A percentile compares a stretch with the other conserved stretches of the same genome.
Evolutionary conservation across 1,140 invertebrate genomes (phyloP).

Genomic region (Patella vulgata): DNA sequence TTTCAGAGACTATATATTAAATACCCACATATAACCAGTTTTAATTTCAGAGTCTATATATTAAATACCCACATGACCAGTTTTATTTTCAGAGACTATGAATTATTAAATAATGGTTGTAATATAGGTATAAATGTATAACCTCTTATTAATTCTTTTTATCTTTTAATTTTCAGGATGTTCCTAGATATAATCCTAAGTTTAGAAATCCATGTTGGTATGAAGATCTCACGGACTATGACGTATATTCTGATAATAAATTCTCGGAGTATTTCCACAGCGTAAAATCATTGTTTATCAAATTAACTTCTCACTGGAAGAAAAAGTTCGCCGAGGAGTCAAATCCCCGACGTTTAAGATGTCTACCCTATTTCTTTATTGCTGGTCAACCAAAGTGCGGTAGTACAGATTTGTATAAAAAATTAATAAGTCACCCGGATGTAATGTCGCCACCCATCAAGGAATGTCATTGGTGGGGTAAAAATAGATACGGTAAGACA

Average conservation of each 20-base stretch:
- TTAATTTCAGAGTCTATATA: no score
- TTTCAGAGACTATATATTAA: no score
- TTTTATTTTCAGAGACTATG: no score
- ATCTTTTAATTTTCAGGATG: slow-evolving; percentile 33
- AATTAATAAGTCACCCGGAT: slow-evolving; percentile 48
- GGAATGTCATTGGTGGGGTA: slow-evolving; percentile 62
- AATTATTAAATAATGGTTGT: no score
- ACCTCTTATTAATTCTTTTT: no score
- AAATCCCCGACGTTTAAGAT: slow-evolving; percentile 35
- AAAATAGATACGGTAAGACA: slow-evolving; percentile 54
- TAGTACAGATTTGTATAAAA: slow-evolving; percentile 55
- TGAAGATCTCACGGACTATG: slow-evolving; percentile 29
- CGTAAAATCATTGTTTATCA: slow-evolving; percentile 16
- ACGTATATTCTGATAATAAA: slow-evolving; percentile 44
- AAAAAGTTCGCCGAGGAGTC: slow-evolving; percentile 6
- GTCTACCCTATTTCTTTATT: slow-evolving; percentile 58
- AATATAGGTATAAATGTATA: no score
- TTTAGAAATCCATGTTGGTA: slow-evolving; percentile 58
- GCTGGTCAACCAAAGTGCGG: slow-evolving; percentile 60
- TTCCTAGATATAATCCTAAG: slow-evolving; percentile 34
- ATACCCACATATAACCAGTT: no score
- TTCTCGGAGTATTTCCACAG: slow-evolving; percentile 36
- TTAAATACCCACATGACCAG: no score
- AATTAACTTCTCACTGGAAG: slow-evolving; percentile 35
- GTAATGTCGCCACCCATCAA: slow-evolving; percentile 48